These are phyloP conservation scores for Diachasmimorpha longicaudata DNA, from an alignment of 1,140 invertebrate species.

Conservation along the genomic window DNA sequence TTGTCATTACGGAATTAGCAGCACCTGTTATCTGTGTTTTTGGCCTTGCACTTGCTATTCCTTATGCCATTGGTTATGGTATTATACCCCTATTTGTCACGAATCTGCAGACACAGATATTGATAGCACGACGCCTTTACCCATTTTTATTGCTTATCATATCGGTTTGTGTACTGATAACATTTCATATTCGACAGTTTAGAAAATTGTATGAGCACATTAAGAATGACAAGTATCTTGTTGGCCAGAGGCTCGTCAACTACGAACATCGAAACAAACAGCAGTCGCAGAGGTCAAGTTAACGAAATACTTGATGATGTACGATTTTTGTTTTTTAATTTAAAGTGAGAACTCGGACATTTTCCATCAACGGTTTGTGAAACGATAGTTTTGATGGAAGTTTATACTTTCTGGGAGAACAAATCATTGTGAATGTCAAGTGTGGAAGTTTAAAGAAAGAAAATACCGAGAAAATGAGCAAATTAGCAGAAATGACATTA, in stretches of 20 bases:
- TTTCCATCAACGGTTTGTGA: constrained; percentile 2
- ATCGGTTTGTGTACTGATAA: constrained; percentile 72
- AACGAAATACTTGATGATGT: constrained; percentile 32
- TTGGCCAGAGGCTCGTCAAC: constrained; percentile 93
- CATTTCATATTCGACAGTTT: constrained; percentile 89
- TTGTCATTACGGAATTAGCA: constrained; percentile 85
- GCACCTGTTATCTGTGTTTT: constrained; percentile 88
- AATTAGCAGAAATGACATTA: constrained; percentile 7
- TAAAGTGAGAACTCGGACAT: constrained; percentile 1
- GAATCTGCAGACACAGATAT: constrained; percentile 74
- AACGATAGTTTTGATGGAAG: background rate
- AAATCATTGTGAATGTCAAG: background rate
- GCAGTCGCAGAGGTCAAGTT: constrained; percentile 48
- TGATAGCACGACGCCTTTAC: constrained; percentile 88
- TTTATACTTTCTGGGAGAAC: background rate
- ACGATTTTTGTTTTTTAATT: background rate
- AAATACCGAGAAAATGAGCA: background rate
- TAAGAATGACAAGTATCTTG: constrained; percentile 98
- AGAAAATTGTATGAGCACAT: constrained; percentile 96
- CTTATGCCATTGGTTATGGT: constrained; percentile 86
- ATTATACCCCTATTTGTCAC: constrained; percentile 81
- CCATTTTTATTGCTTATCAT: constrained; percentile 82
- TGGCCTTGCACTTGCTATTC: constrained; percentile 85
- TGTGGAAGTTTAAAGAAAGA: background rate
- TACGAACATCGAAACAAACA: constrained; percentile 81